Evolutionary conservation across 92 coral and sea anemone genomes (phyloP).

Genomic region (Metridium senile): DNA sequence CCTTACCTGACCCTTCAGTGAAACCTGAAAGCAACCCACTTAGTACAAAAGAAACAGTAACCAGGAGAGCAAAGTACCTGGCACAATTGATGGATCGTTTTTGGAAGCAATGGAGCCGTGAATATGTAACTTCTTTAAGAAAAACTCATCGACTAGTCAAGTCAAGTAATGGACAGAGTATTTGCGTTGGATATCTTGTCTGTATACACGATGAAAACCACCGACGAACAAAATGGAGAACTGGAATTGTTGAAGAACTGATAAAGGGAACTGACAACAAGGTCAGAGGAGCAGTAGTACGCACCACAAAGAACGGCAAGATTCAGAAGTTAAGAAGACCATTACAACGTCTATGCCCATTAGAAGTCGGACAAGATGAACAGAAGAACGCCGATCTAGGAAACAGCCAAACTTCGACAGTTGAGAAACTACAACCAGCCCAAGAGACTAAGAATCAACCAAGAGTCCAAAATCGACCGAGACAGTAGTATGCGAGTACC

Average conservation of each 20-base stretch:
- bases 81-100: neutral
- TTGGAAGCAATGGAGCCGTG: constrained; percentile 4
- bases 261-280: constrained; percentile 1
- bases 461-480: neutral
- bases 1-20: constrained; percentile 26
- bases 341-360: constrained; percentile 1
- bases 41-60: constrained; percentile 1
- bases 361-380: neutral
- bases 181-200: neutral
- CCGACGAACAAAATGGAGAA: neutral
- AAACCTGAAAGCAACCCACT: constrained; percentile 4
- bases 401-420: neutral
- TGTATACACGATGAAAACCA: constrained; percentile 6
- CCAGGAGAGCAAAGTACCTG: constrained; percentile 3
- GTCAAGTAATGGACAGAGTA: neutral
- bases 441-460: neutral
- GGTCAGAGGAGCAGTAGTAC: constrained; percentile 5
- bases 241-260: neutral
- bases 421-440: neutral
- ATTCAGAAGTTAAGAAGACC: neutral
- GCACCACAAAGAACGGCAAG: neutral
- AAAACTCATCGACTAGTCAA: neutral
- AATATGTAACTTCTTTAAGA: constrained; percentile 5
- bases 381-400: neutral
- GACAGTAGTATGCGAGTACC: too few species aligned